phyloP scores from a whole-genome alignment of 37 sponge, comb jelly and placozoan species.

The Ephydatia muelleri region DNA sequence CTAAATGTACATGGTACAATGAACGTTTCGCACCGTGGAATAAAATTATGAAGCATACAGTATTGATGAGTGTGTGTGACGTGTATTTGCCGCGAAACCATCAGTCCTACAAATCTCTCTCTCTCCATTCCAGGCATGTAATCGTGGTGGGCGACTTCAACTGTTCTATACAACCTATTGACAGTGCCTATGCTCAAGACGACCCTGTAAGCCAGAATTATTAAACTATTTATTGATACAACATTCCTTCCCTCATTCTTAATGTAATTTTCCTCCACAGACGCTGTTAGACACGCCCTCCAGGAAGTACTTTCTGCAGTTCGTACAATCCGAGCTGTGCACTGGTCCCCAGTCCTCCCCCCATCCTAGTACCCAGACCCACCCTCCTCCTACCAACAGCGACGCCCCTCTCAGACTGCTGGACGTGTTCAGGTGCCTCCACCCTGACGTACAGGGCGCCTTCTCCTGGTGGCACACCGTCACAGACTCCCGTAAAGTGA shows the following conservation, averaged over 20 bases:
- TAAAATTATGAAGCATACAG: background rate
- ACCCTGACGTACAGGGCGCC: constrained; percentile 51
- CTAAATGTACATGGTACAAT: too few relatives aligned
- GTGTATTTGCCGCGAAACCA: background rate
- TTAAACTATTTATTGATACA: background rate
- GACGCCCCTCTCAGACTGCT: background rate
- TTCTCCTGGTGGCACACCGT: constrained; percentile 95
- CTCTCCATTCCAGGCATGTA: constrained; percentile 42
- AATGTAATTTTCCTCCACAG: background rate
- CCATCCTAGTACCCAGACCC: background rate
- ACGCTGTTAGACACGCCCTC: background rate
- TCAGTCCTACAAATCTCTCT: background rate
- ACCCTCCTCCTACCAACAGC: background rate
- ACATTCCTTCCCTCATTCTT: background rate
- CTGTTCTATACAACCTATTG: constrained; percentile 49
- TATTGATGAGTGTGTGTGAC: background rate
- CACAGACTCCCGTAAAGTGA: constrained; percentile 68
- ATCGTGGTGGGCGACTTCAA: constrained; percentile 78
- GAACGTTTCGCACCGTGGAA: background rate
- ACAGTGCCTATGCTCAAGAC: constrained; percentile 67
- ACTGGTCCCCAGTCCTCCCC: background rate
- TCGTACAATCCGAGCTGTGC: background rate
- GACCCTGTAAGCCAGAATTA: constrained; percentile 35
- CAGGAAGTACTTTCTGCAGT: background rate
- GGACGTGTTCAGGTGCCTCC: constrained; percentile 77